Evolutionary conservation across 2,113 vertebrate species (phyloP), one percentile per base, ranked within the genome.

Genomic region (Xenus cinereus): DNA sequence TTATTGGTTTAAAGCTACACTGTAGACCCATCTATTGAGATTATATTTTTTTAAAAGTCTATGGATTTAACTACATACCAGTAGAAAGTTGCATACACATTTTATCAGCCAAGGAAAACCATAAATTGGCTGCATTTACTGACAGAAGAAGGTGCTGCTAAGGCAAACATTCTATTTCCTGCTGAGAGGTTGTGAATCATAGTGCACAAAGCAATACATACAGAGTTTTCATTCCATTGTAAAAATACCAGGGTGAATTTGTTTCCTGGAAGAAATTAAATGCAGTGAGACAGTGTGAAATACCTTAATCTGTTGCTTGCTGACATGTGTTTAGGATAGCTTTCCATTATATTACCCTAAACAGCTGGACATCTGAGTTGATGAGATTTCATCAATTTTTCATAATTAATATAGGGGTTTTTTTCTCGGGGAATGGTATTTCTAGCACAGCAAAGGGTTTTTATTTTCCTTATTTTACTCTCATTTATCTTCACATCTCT

Each of bases 231-330:
- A 80, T 74, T 95, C 66, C n/a, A 18, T 67, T 96, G 73, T 93
- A 89, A 97, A 95, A 97, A 89, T 73, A 69, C 35, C n/a, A 53
- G 73, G 81, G 64, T 79, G 89, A 90, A 90, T 84, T 76, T 64
- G 74, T 91, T 90, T 92, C 82, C 89, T 92, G 88, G 86, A 95
- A 93, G 53, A 94, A 95, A 97, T 95, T 33, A 95, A 90, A 97
- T 82, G 33, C 80, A 73, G 28, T 33, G 87, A 97, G 87, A 95
- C 57, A 76, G 68, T n/a, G 62, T 80, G 85, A 93, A 96, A 94
- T 95, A 86, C 87, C 71, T 97, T 95, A 95, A 96, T 96, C 95
- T 95, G 85, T 90, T 94, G 62, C 91, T 97, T 92, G 94, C 91
- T 97, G 85, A 48, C 89, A 78, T 91, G 79, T 87, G 83, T 91